Evolutionary conservation across 23 tunicate genomes (phyloP), one percentile per base, ranked within the genome.

Genomic region (Trididemnum miniatum): DNA sequence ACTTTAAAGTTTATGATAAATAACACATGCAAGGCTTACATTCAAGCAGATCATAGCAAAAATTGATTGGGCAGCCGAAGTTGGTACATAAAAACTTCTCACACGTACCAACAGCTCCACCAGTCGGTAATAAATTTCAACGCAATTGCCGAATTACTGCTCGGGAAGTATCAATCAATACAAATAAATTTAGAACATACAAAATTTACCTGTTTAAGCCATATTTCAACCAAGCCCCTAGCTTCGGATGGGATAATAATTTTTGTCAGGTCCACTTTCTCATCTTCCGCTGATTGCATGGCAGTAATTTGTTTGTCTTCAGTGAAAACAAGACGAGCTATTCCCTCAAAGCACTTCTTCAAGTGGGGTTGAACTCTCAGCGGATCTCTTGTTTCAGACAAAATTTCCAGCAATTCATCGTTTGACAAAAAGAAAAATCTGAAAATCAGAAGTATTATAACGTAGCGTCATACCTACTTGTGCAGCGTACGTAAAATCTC

Each of bases 351-450:
- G 69, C 97, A 91, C 40, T 91, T 91, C 87, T 91, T 91, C 59
- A 91, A 57, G 52, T 91, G 97, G 35, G 97, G 97, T 54, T 91
- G 97, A 36, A 91, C 97, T 20, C 97, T 69, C 40, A 91, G 79
- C 0, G 97, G 97, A 59, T 91, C 97, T 81, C 82, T 85, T 7
- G 97, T 91, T 34, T 91, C 97, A 1, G 97, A 91, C 15, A 91
- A 51, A 22, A 91, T 91, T 60, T 91, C 97, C 62, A 91, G 74
- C 34, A 91, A 51, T 54, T 91, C 97, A 69, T 91, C 97, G 76
- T 91, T 91, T 35, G 97, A 91, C 33, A 91, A 82, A 44, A 91
- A 91, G 89, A 91, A 91, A 82, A 91, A 91, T 59, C 97, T 91
- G 37, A 35, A 31, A 72, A 7, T 44, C 15, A 7, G 12, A 44